phyloP scores from a whole-genome alignment of 37 sponge, comb jelly and placozoan genomes.

The Trichoplax adhaerens region DNA sequence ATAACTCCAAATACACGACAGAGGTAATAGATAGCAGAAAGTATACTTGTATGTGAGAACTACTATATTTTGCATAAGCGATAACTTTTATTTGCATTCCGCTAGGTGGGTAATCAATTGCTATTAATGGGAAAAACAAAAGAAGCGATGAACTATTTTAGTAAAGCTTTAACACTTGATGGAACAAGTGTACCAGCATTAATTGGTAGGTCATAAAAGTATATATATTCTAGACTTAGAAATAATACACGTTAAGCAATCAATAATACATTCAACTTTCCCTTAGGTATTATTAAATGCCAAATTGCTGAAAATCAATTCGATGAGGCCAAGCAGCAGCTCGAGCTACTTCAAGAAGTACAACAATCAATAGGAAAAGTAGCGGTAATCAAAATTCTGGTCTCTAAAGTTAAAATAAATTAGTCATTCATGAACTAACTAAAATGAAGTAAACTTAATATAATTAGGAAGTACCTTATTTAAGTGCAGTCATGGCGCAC shows the following conservation, averaged over 20 bases:
- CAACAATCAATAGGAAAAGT: background rate
- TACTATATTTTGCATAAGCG: background rate
- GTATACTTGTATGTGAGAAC: background rate
- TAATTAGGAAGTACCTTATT: constrained; percentile 17
- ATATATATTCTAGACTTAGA: background rate
- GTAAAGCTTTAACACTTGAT: constrained; percentile 61
- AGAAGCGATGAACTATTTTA: constrained; percentile 57
- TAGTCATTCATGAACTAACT: too few species aligned
- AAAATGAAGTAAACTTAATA: too few species aligned
- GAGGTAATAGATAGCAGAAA: constrained; percentile 36
- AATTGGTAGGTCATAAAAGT: constrained; percentile 11
- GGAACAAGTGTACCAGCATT: constrained; percentile 64
- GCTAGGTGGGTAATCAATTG: constrained; percentile 44
- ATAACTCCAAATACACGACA: constrained; percentile 42
- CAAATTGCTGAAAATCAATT: constrained; percentile 49
- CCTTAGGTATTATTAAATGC: constrained; percentile 61
- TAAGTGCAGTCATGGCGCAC: constrained; percentile 38
- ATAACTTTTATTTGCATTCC: background rate
- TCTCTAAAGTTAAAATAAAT: too few species aligned
- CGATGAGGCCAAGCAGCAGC: constrained; percentile 76
- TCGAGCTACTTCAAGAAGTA: constrained; percentile 79
- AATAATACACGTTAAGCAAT: too few species aligned
- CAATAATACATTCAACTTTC: too few species aligned
- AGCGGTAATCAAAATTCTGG: too few species aligned
- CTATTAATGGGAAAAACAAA: constrained; percentile 33